These are phyloP conservation scores for Dendrolimus pini DNA, from an alignment of 2,888 invertebrate species.

Conservation along the genomic window DNA sequence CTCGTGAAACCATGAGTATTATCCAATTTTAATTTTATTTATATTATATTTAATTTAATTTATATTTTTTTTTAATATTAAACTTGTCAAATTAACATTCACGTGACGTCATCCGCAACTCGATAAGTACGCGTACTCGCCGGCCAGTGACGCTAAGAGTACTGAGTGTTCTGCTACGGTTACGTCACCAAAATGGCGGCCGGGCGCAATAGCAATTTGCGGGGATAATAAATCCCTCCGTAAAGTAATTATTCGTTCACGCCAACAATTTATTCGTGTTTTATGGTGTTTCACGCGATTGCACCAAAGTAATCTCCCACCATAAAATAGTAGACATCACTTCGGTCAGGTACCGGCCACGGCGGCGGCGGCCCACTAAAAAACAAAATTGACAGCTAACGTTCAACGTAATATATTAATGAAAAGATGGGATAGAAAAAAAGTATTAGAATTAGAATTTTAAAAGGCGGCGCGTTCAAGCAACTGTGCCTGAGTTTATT, in stretches of 20 bases:
- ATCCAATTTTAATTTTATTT: too few relatives aligned
- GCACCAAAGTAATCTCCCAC: conserved; percentile 39
- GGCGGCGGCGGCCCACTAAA: conserved; percentile 27
- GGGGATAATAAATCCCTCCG: background rate
- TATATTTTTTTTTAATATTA: too few relatives aligned
- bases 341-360: conserved; percentile 40
- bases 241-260: conserved; percentile 17
- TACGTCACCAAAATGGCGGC: too few relatives aligned
- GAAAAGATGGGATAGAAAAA: conserved; percentile 66
- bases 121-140: too few relatives aligned
- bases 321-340: conserved; percentile 46
- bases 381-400: conserved; percentile 59
- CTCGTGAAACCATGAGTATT: too few relatives aligned
- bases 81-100: too few relatives aligned
- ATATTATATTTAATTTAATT: too few relatives aligned
- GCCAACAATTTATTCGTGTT: conserved; percentile 29
- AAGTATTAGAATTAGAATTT: conserved; percentile 58
- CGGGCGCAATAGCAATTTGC: too few relatives aligned
- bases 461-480: conserved; percentile 68
- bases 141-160: too few relatives aligned
- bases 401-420: conserved; percentile 70
- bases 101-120: too few relatives aligned
- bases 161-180: too few relatives aligned
- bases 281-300: conserved; percentile 36
- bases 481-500: conserved; percentile 63